phyloP scores from a whole-genome alignment of 2,113 vertebrate species.

The Jaculus jaculus region DNA sequence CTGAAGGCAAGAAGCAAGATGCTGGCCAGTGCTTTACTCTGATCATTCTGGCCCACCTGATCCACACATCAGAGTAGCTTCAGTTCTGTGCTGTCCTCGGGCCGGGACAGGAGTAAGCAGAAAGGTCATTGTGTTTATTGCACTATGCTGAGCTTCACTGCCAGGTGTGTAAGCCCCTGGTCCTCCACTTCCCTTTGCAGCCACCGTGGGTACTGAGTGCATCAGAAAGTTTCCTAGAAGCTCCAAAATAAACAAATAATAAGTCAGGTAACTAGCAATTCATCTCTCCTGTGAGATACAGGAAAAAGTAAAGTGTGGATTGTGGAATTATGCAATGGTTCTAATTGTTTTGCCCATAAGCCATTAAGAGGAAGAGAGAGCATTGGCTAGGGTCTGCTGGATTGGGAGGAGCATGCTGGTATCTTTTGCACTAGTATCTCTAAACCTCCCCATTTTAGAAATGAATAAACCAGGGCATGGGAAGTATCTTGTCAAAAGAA shows the following conservation, averaged over 20 bases:
- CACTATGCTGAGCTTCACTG: background rate
- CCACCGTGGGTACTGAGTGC: background rate
- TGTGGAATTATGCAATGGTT: background rate
- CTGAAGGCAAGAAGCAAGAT: background rate
- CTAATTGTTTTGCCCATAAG: background rate
- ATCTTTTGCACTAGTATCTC: background rate
- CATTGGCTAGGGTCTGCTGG: accelerated
- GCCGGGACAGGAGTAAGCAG: background rate
- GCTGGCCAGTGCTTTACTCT: background rate
- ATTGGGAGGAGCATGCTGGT: background rate
- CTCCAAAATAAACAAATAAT: background rate
- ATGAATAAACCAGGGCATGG: background rate
- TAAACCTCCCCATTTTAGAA: background rate
- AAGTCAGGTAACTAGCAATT: background rate
- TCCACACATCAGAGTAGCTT: accelerated
- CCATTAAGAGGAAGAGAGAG: background rate
- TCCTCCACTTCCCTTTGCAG: background rate
- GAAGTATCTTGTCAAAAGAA: background rate
- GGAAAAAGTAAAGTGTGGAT: background rate
- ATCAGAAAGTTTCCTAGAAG: background rate
- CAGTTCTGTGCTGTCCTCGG: background rate
- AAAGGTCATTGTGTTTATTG: background rate
- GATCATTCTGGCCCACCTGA: background rate
- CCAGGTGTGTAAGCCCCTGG: background rate
- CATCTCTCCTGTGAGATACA: background rate